Percentiles rank a stretch among this genome's conserved stretches.
Evolutionary conservation across 2,888 invertebrate species (phyloP).

Genomic region (Sinotaia quadrata): DNA sequence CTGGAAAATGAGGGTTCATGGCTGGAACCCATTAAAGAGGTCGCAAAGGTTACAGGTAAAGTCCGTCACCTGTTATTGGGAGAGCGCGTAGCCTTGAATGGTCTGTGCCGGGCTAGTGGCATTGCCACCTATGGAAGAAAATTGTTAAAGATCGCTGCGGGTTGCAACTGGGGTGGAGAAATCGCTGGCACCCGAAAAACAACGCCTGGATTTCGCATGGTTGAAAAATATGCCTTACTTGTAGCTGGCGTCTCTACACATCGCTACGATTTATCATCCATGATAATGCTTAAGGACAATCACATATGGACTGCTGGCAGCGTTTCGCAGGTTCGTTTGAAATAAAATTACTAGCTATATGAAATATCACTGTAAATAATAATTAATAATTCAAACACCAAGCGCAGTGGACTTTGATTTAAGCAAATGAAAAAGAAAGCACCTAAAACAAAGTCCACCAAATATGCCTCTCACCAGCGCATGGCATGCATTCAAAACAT

Average conservation of each 20-base stretch:
- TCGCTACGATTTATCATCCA: slow-evolving; percentile 71
- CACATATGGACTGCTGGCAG: slow-evolving; percentile 72
- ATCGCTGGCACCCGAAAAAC: slow-evolving; percentile 73
- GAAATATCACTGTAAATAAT: too few relatives aligned
- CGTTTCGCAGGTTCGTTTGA: slow-evolving; percentile 61
- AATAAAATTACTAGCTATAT: too few relatives aligned
- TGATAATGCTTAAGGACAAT: slow-evolving; percentile 74
- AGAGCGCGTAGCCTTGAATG: slow-evolving; percentile 72
- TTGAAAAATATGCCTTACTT: slow-evolving; percentile 73
- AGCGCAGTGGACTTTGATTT: too few relatives aligned
- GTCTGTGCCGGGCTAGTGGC: slow-evolving; percentile 71
- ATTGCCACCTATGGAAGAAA: slow-evolving; percentile 68
- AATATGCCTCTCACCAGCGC: too few relatives aligned
- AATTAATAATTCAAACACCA: too few relatives aligned
- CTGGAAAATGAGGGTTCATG: slow-evolving; percentile 62
- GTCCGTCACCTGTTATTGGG: slow-evolving; percentile 70
- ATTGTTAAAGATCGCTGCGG: slow-evolving; percentile 48
- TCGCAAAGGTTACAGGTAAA: slow-evolving; percentile 69
- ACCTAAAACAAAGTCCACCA: too few relatives aligned
- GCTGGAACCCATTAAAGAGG: slow-evolving; percentile 53
- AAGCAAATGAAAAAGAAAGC: too few relatives aligned
- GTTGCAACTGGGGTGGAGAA: slow-evolving; percentile 68
- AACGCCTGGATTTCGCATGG: slow-evolving; percentile 73
- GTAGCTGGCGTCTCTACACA: slow-evolving; percentile 72
- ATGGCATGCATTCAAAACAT: too few relatives aligned